Percentiles rank a stretch among this genome's conserved stretches.
Conservation (phyloP, 2,888 invertebrate species). For the Hemistola chrysoprasaria region DNA sequence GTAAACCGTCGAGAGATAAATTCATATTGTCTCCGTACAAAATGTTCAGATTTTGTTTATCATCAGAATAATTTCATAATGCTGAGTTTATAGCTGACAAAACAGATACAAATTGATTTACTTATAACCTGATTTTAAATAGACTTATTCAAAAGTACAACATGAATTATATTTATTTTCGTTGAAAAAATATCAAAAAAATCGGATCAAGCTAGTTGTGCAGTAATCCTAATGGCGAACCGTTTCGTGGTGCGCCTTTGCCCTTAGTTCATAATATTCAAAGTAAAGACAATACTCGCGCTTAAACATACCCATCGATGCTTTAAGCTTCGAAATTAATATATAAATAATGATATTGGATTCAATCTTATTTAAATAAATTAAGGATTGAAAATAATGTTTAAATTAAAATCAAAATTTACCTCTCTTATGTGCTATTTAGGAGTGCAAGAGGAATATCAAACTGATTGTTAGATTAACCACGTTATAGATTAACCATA, state of each 20-base stretch:
- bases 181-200: slow-evolving; percentile 80
- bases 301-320: slow-evolving; percentile 65
- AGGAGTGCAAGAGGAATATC: slow-evolving; percentile 53
- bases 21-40: slow-evolving; percentile 67
- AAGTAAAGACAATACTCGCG: slow-evolving; percentile 49
- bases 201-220: slow-evolving; percentile 59
- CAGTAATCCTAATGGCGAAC: slow-evolving; percentile 48
- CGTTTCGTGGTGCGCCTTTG: slow-evolving; percentile 37
- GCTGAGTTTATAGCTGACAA: slow-evolving; percentile 68
- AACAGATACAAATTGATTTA: slow-evolving; percentile 79
- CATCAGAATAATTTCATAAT: slow-evolving; percentile 72
- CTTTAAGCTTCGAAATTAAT: slow-evolving; percentile 65
- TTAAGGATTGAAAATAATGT: slow-evolving; percentile 61
- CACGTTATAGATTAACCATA: no score
- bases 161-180: slow-evolving; percentile 64
- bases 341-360: slow-evolving; percentile 64
- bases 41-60: slow-evolving; percentile 61
- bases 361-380: slow-evolving; percentile 71
- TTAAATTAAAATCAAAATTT: slow-evolving; percentile 61
- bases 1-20: slow-evolving; percentile 73
- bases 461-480: neutral
- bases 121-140: slow-evolving; percentile 77
- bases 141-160: slow-evolving; percentile 73
- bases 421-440: slow-evolving; percentile 57
- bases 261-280: slow-evolving; percentile 72